phyloP scores from a whole-genome alignment of 2,888 invertebrate species.

The Acleris literana region DNA sequence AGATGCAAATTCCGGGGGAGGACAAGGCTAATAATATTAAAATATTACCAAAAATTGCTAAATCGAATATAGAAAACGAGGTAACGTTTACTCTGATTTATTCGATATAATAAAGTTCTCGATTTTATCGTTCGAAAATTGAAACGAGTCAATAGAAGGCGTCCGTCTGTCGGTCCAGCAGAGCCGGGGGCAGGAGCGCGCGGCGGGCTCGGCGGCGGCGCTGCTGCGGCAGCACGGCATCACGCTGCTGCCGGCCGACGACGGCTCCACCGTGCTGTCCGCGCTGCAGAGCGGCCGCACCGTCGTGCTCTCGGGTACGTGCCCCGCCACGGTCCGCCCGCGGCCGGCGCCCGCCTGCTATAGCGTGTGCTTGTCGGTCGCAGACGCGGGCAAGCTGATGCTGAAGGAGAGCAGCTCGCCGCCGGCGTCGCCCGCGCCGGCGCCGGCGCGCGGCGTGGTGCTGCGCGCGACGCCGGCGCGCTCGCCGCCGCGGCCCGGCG shows the following conservation, averaged over 20 bases:
- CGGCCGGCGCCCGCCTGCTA: not conserved
- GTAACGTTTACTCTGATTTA: not conserved
- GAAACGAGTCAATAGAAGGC: too few relatives aligned
- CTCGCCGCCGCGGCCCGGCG: constrained; percentile 54
- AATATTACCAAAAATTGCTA: constrained; percentile 5
- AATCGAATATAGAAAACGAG: constrained; percentile 6
- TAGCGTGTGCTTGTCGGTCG: constrained; percentile 31
- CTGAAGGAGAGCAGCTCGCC: constrained; percentile 79
- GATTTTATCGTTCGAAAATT: too few relatives aligned
- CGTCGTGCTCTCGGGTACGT: constrained; percentile 89
- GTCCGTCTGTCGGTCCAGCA: too few relatives aligned
- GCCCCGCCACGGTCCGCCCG: not conserved
- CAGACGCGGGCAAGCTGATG: constrained; percentile 90
- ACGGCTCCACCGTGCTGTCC: constrained; percentile 87
- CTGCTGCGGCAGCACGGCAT: constrained; percentile 93
- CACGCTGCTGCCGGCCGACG: constrained; percentile 92
- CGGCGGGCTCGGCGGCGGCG: constrained; percentile 73
- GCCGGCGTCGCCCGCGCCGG: not conserved
- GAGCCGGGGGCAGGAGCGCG: too few relatives aligned
- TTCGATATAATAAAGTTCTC: too few relatives aligned
- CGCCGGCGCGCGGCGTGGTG: constrained; percentile 41
- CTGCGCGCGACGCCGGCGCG: constrained; percentile 55
- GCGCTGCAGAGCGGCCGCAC: constrained; percentile 94
- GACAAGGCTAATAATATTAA: not conserved
- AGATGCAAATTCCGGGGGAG: constrained; percentile 1